Evolutionary conservation across 2,113 vertebrate genomes (phyloP), one percentile per base, ranked within the genome.

Genomic region (Triplophysa rosa): DNA sequence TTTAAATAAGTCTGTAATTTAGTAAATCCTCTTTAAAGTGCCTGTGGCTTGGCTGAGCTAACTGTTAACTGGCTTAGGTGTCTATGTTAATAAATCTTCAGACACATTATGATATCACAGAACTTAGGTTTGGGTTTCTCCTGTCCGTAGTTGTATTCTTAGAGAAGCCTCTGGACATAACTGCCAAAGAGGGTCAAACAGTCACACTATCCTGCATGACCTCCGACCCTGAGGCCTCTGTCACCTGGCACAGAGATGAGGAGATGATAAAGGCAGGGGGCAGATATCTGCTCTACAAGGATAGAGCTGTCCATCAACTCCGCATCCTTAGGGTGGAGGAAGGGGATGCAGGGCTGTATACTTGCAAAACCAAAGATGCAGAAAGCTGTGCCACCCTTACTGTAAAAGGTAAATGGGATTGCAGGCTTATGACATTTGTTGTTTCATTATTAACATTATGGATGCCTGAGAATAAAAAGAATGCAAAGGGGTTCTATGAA

Each of bases 151-250:
- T 91, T 80, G 42, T 89, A 68, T 90, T 93, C 69, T 70, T 92
- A 82, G 90, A 93, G 87, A 91, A 88, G 47, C 91, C 92, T 8
- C 89, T 88, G 68, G 72, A 89, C 85, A 84, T 88, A 33, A 71
- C 78, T 80, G 87, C 89, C 63, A 86, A 93, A 78, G 95, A 95
- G 84, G 92, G 92, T 4, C 89, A 92, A 85, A 90, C 84, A 0
- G 92, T 92, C 72, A 90, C 85, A 33, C 82, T 95, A 63, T 87
- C 88, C 82, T 96, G 95, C 33, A 94, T 93, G 85, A 87, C 94
- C 40, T 95, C 93, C 42, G 89, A 92, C 71, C 78, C 94, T 1
- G 88, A 88, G 3, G 81, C 88, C 54, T 80, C 77, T 0, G 85
- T 92, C 69, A 86, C 76, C 37, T 93, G 92, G 92, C 87, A 33